phyloP scores from a whole-genome alignment of 2,113 vertebrate species.

The Alosa alosa region DNA sequence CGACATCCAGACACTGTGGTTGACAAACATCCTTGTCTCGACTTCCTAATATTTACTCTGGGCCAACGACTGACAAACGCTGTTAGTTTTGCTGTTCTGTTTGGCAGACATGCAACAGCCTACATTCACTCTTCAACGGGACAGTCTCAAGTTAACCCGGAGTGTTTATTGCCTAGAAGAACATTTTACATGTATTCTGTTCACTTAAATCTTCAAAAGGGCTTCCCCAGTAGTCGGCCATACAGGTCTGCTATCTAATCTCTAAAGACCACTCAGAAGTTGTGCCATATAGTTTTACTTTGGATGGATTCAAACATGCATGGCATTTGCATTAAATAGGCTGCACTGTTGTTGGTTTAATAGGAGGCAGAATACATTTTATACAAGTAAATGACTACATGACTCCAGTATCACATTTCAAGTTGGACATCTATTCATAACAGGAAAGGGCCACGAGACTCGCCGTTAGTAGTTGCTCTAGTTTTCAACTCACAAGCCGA shows the following conservation, averaged over 20 bases:
- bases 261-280: no score
- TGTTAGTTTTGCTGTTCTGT: background rate
- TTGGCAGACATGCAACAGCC: background rate
- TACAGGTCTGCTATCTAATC: no score
- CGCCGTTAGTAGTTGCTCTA: background rate
- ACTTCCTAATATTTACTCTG: conserved; percentile 2
- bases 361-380: no score
- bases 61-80: background rate
- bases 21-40: background rate
- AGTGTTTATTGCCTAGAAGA: no score
- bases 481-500: background rate
- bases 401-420: background rate
- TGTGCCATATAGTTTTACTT: no score
- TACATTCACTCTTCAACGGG: background rate
- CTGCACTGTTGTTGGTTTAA: no score
- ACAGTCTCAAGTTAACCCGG: no score
- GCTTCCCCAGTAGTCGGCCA: background rate
- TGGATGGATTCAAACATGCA: background rate
- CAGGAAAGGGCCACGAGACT: background rate
- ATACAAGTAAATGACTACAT: no score
- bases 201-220: background rate
- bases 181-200: no score
- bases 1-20: background rate
- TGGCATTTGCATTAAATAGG: background rate
- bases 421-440: background rate